Evolutionary conservation across 1,140 invertebrate species (phyloP).

Genomic region (Ruditapes philippinarum): DNA sequence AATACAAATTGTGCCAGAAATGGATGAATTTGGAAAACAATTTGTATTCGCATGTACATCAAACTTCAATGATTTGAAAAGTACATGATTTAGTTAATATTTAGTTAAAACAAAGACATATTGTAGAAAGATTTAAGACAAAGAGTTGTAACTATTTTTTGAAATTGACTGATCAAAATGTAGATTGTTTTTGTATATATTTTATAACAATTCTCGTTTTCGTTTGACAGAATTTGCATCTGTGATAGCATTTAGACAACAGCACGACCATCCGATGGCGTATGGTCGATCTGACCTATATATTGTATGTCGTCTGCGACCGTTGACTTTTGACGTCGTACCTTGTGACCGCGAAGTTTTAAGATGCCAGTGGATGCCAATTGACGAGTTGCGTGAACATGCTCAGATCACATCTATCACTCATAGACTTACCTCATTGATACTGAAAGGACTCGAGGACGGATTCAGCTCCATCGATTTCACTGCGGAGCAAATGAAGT

Average conservation of each 20-base stretch:
- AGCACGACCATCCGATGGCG: slow-evolving; percentile 89
- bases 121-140: no score
- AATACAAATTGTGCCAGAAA: no score
- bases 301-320: slow-evolving; percentile 91
- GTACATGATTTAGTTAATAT: no score
- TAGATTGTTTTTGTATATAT: no score
- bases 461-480: slow-evolving; percentile 81
- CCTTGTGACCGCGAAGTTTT: slow-evolving; percentile 92
- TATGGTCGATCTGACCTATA: slow-evolving; percentile 96
- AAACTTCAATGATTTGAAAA: no score
- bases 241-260: slow-evolving; percentile 91
- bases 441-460: slow-evolving; percentile 74
- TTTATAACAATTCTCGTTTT: neutral
- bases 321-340: slow-evolving; percentile 90
- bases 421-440: slow-evolving; percentile 71
- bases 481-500: slow-evolving; percentile 72
- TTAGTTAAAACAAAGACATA: no score
- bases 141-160: no score
- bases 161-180: no score
- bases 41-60: no score
- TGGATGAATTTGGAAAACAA: no score
- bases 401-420: slow-evolving; percentile 72
- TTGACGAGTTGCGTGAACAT: slow-evolving; percentile 71
- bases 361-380: slow-evolving; percentile 92
- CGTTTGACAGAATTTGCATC: slow-evolving; percentile 90